These are phyloP conservation scores for Ictidomys tridecemlineatus DNA, from an alignment of 2,113 vertebrate genomes.

Conservation along the genomic window DNA sequence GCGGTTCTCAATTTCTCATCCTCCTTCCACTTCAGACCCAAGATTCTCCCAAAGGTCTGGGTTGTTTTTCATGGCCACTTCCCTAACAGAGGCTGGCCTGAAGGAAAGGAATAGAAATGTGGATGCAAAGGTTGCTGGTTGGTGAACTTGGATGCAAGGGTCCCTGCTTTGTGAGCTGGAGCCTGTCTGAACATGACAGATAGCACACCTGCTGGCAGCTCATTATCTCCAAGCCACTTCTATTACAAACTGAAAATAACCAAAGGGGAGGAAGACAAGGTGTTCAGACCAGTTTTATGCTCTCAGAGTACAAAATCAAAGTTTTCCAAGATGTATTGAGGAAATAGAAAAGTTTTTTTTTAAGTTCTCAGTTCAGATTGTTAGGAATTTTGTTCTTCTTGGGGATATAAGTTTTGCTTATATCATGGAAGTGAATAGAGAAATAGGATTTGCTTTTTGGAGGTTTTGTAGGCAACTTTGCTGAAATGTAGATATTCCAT, in stretches of 20 bases:
- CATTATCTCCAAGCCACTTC: not conserved
- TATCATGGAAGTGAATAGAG: not conserved
- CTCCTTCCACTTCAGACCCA: not conserved
- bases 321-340: not conserved
- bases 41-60: not conserved
- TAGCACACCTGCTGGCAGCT: not conserved
- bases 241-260: not conserved
- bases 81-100: not conserved
- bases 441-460: not conserved
- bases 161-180: not conserved
- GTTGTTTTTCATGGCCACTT: not conserved
- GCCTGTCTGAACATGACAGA: not conserved
- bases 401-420: not conserved
- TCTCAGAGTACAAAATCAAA: not conserved
- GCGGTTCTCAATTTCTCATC: not conserved
- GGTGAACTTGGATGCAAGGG: accelerated
- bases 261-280: not conserved
- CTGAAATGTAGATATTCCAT: not conserved
- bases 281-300: not conserved
- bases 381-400: not conserved
- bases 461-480: not conserved
- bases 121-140: accelerated
- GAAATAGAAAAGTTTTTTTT: not conserved
- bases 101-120: not conserved
- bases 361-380: not conserved